phyloP scores from a whole-genome alignment of 1,140 invertebrate genomes.

The Meteorus sp. region DNA sequence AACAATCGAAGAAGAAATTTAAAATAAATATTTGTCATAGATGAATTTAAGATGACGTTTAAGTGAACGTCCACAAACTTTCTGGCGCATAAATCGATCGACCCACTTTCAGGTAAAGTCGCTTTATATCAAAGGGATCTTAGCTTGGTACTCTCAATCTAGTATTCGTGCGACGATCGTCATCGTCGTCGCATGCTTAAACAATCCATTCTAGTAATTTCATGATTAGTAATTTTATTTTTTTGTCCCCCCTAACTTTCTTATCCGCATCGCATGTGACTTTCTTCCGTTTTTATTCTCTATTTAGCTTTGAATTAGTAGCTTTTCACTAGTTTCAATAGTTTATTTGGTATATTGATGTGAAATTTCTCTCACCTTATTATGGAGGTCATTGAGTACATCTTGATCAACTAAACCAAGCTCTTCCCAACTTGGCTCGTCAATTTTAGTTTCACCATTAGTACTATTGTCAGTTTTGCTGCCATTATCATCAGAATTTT shows the following conservation, averaged over 20 bases:
- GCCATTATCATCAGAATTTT: slow-evolving; percentile 23
- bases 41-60: slow-evolving; percentile 29
- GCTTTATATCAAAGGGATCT: slow-evolving; percentile 31
- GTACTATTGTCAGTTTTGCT: slow-evolving; percentile 38
- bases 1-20: slow-evolving; percentile 12
- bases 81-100: slow-evolving; percentile 40
- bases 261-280: too few species aligned
- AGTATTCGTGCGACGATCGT: slow-evolving; percentile 28
- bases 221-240: not conserved
- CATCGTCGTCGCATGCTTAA: slow-evolving; percentile 23
- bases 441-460: slow-evolving; percentile 39
- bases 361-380: slow-evolving; percentile 58
- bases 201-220: not conserved
- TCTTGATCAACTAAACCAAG: slow-evolving; percentile 58
- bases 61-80: slow-evolving; percentile 21
- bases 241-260: too few species aligned
- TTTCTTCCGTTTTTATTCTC: too few species aligned
- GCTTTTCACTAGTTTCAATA: too few species aligned
- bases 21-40: not conserved
- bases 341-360: not conserved
- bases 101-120: slow-evolving; percentile 39
- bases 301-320: too few species aligned
- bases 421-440: slow-evolving; percentile 59
- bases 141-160: slow-evolving; percentile 29
- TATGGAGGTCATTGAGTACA: slow-evolving; percentile 59